Percentiles rank a stretch among this genome's conserved stretches.
These are phyloP conservation scores for Drosophila austrosaltans DNA, from an alignment of 2,888 invertebrate genomes.

Conservation along the genomic window DNA sequence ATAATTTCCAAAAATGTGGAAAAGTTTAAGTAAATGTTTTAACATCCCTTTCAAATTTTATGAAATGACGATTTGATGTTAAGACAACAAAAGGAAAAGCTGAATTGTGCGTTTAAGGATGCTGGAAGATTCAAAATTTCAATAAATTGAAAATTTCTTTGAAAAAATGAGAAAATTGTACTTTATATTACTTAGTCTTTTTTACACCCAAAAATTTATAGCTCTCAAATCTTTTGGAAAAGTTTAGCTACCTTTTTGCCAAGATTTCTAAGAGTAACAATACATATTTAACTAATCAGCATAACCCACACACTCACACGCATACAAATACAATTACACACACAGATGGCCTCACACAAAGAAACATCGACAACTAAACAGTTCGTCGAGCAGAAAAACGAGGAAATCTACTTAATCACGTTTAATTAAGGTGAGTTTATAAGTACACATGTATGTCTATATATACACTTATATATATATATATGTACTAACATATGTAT, in stretches of 20 bases:
- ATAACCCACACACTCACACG: conserved; percentile 33
- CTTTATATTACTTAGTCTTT: no score
- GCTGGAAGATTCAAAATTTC: no score
- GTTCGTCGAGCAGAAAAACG: conserved; percentile 75
- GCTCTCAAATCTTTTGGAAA: neutral
- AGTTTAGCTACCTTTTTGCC: neutral
- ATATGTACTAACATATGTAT: conserved; percentile 8
- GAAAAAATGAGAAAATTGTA: no score
- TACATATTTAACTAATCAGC: conserved; percentile 60
- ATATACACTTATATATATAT: conserved; percentile 18
- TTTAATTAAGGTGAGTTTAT: conserved; percentile 80
- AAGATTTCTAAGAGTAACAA: conserved; percentile 39
- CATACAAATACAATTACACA: conserved; percentile 9
- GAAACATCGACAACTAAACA: conserved; percentile 73
- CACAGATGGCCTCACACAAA: conserved; percentile 22
- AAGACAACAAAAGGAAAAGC: no score
- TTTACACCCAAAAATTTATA: no score
- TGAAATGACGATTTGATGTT: no score
- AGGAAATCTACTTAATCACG: conserved; percentile 79
- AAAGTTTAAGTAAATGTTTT: neutral
- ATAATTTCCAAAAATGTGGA: neutral
- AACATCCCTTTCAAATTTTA: neutral
- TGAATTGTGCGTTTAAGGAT: no score
- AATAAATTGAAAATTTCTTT: no score
- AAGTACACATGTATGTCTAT: conserved; percentile 51